Evolutionary conservation across 2,113 vertebrate genomes (phyloP).

Genomic region (Picathartes gymnocephalus): DNA sequence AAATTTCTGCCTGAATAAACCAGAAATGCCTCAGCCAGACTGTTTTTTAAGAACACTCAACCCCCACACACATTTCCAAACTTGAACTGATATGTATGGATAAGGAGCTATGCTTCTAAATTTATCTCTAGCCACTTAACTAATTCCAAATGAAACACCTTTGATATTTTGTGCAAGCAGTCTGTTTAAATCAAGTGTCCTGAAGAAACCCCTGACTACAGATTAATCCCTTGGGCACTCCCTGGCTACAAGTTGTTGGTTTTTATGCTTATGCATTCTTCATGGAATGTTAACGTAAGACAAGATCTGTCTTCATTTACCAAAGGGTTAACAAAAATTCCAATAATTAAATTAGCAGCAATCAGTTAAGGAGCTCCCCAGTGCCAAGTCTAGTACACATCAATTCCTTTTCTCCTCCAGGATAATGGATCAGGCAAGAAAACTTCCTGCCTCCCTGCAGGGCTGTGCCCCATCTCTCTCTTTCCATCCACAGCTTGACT

Average conservation of each 20-base stretch:
- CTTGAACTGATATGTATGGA: not conserved
- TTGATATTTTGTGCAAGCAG: conserved; percentile 19
- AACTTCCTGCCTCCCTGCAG: not conserved
- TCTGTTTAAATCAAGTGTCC: conserved; percentile 34
- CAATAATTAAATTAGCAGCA: conserved; percentile 34
- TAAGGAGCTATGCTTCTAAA: conserved; percentile 19
- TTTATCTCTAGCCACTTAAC: conserved; percentile 33
- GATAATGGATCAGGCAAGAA: not conserved
- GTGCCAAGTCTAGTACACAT: not conserved
- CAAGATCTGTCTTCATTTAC: not conserved
- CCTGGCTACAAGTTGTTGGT: not conserved
- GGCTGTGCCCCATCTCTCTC: not conserved
- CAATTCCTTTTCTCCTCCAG: not conserved
- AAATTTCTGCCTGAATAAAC: not conserved
- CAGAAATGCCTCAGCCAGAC: not conserved
- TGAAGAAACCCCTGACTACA: conserved; percentile 30
- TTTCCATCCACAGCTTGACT: not conserved
- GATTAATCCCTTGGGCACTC: not conserved
- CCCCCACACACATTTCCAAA: not conserved
- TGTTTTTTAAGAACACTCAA: conserved; percentile 20
- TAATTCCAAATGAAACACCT: conserved; percentile 36
- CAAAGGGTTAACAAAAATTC: conserved; percentile 40
- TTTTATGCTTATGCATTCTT: not conserved
- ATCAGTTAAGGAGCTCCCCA: not conserved
- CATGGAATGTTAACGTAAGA: not conserved